Conservation (phyloP, 2,888 invertebrate species). For the Arrhopalites spinosus region DNA sequence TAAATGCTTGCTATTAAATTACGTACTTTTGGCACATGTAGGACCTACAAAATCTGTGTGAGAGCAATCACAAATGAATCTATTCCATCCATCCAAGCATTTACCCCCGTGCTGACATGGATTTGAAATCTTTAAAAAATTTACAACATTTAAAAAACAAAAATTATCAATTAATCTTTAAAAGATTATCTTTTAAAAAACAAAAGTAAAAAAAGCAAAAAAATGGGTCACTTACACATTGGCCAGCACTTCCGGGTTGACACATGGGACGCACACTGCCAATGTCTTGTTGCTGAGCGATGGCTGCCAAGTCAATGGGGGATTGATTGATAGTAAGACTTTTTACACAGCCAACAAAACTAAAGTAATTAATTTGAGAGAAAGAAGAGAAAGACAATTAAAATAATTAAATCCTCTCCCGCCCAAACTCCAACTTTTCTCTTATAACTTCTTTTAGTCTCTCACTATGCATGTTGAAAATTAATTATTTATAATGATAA, state of each 20-base stretch:
- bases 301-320: constrained; percentile 84
- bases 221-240: constrained; percentile 72
- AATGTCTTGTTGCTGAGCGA: constrained; percentile 82
- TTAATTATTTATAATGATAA: no score
- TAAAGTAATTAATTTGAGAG: no score
- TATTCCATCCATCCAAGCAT: constrained; percentile 94
- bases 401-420: no score
- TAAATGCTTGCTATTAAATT: constrained; percentile 32
- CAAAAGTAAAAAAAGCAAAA: no score
- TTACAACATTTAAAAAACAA: no score
- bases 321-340: constrained; percentile 87
- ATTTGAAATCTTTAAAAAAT: no score
- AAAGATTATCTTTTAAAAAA: no score
- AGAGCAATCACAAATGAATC: constrained; percentile 91
- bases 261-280: constrained; percentile 78
- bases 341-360: constrained; percentile 88
- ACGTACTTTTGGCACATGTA: constrained; percentile 82
- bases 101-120: constrained; percentile 88
- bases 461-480: no score
- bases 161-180: no score
- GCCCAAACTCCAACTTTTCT: no score
- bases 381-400: no score
- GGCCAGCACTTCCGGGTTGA: constrained; percentile 74
- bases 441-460: no score
- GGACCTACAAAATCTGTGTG: constrained; percentile 78